A percentile compares a stretch with the other conserved stretches of the same genome.
Evolutionary conservation across 2,113 vertebrate species (phyloP).

Genomic region (Barbus barbus): DNA sequence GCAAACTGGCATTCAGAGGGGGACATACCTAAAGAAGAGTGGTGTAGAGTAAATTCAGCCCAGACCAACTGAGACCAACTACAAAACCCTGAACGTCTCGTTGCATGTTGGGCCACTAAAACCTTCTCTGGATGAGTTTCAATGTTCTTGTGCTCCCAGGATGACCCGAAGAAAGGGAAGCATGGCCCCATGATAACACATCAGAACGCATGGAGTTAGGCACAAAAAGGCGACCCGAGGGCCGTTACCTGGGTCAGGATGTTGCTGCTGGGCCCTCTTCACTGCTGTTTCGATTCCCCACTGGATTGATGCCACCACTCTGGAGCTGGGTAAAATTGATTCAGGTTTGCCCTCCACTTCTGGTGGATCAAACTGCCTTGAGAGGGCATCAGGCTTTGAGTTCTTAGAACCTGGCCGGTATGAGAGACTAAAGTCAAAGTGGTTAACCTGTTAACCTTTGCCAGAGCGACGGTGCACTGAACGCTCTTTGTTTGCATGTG

Average conservation of each 20-base stretch:
- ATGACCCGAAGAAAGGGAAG: background rate
- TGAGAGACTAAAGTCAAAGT: background rate
- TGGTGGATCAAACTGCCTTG: background rate
- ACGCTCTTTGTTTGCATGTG: too few relatives aligned
- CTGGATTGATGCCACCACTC: background rate
- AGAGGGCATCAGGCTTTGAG: background rate
- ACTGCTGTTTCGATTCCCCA: background rate
- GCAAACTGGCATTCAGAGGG: background rate
- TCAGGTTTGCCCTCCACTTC: background rate
- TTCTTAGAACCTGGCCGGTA: background rate
- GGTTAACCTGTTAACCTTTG: too few relatives aligned
- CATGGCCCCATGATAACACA: background rate
- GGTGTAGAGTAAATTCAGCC: background rate
- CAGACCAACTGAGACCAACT: background rate
- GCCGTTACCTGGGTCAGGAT: background rate
- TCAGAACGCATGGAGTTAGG: background rate
- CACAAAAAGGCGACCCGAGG: background rate
- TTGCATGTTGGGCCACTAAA: background rate
- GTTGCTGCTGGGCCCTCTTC: background rate
- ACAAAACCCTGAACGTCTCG: too few relatives aligned
- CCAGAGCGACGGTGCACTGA: too few relatives aligned
- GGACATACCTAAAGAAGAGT: background rate
- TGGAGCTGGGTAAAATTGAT: background rate
- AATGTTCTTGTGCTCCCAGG: background rate
- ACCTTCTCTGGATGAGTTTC: background rate